Evolutionary conservation across 2,888 invertebrate genomes (phyloP).

Genomic region (Drosophila barbarae): DNA sequence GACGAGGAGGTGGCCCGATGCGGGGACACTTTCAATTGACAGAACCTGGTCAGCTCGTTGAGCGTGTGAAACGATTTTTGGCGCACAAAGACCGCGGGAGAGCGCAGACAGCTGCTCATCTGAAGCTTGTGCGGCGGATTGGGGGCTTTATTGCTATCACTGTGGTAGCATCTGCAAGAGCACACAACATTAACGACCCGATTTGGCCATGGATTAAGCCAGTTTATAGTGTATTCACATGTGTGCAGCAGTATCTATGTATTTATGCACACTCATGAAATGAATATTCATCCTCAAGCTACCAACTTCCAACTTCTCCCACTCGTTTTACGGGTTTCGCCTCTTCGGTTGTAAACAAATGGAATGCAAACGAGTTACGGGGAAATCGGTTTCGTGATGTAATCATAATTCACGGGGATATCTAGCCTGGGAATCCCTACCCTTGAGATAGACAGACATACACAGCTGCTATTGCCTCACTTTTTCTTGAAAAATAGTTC

Average conservation of each 20-base stretch:
- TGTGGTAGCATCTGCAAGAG: constrained; percentile 66
- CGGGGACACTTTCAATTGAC: constrained; percentile 63
- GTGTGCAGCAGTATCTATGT: constrained; percentile 14
- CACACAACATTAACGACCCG: constrained; percentile 44
- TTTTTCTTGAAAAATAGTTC: constrained; percentile 17
- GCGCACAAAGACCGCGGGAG: constrained; percentile 77
- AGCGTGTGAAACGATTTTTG: constrained; percentile 79
- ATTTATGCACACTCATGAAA: constrained; percentile 19
- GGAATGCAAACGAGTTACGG: constrained; percentile 28
- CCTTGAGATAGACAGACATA: constrained; percentile 20
- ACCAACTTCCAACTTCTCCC: constrained; percentile 13
- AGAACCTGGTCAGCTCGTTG: constrained; percentile 76
- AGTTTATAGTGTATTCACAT: constrained; percentile 20
- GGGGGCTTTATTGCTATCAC: constrained; percentile 50
- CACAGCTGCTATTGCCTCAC: constrained; percentile 13
- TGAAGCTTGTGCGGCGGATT: constrained; percentile 59
- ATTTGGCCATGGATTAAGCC: constrained; percentile 39
- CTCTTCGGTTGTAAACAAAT: constrained; percentile 11
- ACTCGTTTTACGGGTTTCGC: constrained; percentile 27
- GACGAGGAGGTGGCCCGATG: constrained; percentile 29
- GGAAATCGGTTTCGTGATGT: constrained; percentile 28
- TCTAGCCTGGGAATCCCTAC: constrained; percentile 28
- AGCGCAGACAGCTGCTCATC: constrained; percentile 77
- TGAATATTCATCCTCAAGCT: constrained; percentile 30
- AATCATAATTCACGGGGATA: constrained; percentile 27